Evolutionary conservation across 2,888 invertebrate species (phyloP).

Genomic region (Mesorhabditis sp.): DNA sequence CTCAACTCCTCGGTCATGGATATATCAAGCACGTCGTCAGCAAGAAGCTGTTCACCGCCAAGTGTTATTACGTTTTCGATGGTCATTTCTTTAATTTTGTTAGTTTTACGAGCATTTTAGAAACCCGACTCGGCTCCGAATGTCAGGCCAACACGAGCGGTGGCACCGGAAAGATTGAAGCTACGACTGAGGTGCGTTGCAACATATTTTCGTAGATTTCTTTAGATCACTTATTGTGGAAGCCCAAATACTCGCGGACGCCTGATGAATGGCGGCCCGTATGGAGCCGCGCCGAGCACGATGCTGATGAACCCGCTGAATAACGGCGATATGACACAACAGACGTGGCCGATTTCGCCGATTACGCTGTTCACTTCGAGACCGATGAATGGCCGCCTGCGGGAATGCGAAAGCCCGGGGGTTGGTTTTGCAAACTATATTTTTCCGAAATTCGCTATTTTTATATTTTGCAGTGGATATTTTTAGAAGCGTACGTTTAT

Average conservation of each 20-base stretch:
- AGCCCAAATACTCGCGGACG: not conserved
- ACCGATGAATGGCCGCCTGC: slow-evolving; percentile 16
- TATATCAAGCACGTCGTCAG: slow-evolving; percentile 52
- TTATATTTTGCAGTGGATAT: not conserved
- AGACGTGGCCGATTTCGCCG: slow-evolving; percentile 44
- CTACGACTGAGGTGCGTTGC: slow-evolving; percentile 27
- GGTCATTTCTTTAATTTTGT: slow-evolving; percentile 13
- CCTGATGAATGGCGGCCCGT: no score
- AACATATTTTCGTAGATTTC: not conserved
- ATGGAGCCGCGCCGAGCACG: no score
- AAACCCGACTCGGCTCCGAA: slow-evolving; percentile 20
- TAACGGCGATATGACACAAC: slow-evolving; percentile 18
- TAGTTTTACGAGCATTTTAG: not conserved
- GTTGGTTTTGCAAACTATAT: slow-evolving; percentile 7
- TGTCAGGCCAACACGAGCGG: slow-evolving; percentile 21
- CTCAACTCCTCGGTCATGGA: slow-evolving; percentile 40
- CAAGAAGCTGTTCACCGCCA: slow-evolving; percentile 53
- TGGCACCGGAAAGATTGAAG: slow-evolving; percentile 24
- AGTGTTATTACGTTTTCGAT: slow-evolving; percentile 50
- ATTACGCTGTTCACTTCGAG: slow-evolving; percentile 17
- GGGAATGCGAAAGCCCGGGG: slow-evolving; percentile 40
- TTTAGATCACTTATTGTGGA: not conserved
- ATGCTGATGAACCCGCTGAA: no score
- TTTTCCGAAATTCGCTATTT: not conserved
- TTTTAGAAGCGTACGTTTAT: not conserved